Base-by-base conservation (phyloP, 2,888 invertebrate species). In the Rhaphigaster nebulosa region DNA sequence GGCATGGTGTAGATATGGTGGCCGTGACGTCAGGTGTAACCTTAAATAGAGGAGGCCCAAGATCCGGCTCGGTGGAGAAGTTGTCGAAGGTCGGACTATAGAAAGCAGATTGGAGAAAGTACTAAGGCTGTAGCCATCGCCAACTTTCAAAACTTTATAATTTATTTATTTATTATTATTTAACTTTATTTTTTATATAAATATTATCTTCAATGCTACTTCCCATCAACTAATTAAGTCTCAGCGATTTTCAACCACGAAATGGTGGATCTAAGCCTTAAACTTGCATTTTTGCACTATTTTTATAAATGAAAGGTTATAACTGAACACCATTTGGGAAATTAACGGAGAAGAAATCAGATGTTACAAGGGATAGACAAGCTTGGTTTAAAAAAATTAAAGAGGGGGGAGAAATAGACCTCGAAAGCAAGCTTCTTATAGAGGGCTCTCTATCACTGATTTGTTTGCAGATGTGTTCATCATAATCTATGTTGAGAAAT, bases 41-140 rank as follows among this genome's bases (percentile, higher is more conserved):
- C 88, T 88, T 88, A 88, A 88, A 88, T 88, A 60, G 52, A 88
- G 60, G 88, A 41, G 88, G 18, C n/a, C 41, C 41, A 45, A 88
- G 88, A 88, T 88, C 88, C 88, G 88, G 88, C 88, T 88, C 34
- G 56, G 38, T 29, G 60, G 88, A 88, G 60, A 88, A 88, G 54
- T 88, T 41, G 60, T n/a, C 60, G 88, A 88, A 88, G 88, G 88
- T 60, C 88, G 45, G 84, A 29, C 84, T 45, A 50, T 84, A 84
- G 84, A 84, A 84, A 84, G 84, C 84, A 84, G 84, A 76, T 84
- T 84, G 45, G 84, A 84, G 84, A 84, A 84, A 84, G 84, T 84
- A 76, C 70, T 76, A 34, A 76, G 34, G 70, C 15, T 70, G 1
- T 34, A 29, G 8, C 20, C 38, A 76, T 76, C 70, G 34, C 70